Evolutionary conservation across 64 coral and sea anemone species (phyloP).

Genomic region (Actinia tenebrosa): DNA sequence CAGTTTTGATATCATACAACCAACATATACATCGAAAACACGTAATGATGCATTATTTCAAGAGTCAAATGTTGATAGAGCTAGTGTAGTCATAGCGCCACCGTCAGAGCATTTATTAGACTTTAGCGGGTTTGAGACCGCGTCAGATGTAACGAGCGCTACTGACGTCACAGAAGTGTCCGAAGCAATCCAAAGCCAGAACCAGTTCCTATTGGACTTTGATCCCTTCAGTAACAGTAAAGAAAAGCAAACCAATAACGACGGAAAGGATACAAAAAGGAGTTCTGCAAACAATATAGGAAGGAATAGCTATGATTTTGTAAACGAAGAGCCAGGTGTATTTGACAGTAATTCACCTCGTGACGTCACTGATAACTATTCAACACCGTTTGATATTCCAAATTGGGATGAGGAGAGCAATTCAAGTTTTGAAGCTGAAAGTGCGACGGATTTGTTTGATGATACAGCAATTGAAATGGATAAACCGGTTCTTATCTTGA

Average conservation of each 20-base stretch:
- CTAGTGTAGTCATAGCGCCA: conserved; percentile 10
- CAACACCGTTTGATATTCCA: conserved; percentile 15
- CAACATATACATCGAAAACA: neutral
- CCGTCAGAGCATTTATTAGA: conserved; percentile 46
- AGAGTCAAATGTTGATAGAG: neutral
- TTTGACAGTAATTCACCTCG: neutral
- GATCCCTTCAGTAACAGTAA: neutral
- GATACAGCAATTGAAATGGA: neutral
- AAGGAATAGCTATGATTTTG: neutral
- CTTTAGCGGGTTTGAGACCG: conserved; percentile 11
- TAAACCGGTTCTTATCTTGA: conserved; percentile 10
- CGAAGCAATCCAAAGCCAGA: neutral
- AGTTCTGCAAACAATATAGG: neutral
- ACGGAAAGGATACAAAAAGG: neutral
- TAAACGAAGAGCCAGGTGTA: neutral
- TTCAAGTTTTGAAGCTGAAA: neutral
- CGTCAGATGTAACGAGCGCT: neutral
- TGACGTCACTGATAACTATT: conserved; percentile 18
- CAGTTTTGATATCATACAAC: conserved; percentile 18
- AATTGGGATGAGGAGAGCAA: conserved; percentile 11
- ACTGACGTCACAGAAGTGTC: conserved; percentile 9
- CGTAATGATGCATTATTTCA: neutral
- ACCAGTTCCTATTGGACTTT: neutral
- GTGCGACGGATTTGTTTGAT: conserved; percentile 3
- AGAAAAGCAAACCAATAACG: neutral